Base-by-base conservation (phyloP, 1,140 invertebrate genomes). In the Philopotamus ludificatus region DNA sequence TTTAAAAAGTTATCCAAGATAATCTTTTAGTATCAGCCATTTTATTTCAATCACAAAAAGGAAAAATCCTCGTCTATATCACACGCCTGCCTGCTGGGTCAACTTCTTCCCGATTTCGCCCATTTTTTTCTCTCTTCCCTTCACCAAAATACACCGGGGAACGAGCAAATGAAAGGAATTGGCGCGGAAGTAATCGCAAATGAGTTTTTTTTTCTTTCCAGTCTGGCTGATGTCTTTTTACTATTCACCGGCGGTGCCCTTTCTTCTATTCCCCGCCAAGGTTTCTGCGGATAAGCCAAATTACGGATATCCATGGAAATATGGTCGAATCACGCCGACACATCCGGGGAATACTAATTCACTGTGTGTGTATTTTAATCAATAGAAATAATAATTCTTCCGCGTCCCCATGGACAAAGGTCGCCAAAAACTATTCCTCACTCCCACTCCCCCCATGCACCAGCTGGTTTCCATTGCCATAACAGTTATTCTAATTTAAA, bases 111-210 rank as follows among this genome's bases (percentile, higher is more conserved):
- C 16, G 47, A 2, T 55, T 28, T 28, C 26, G n/a, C 3, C 57
- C 57, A 21, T 39, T 59, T 39, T 34, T 45, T 23, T 44, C 10
- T 16, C 18, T 59, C 18, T 34, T 45, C 16, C 39, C 10, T 16
- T 12, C 4, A 34, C 28, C 15, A 20, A 47, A 16, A 47, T 47
- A 47, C 16, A n/a, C 57, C 57, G 20, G n/a, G 21, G 39, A n/a
- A 21, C 8, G 28, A n/a, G 57, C 57, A 39, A 59, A 59, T 59
- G 44, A 59, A 59, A 44, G 28, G 57, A 59, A 45, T 22, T 41
- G 57, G 57, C 16, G 57, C 57, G 57, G 39, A 45, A 59, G 39
- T 59, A 59, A 59, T 42, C 20, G 20, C 57, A 59, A 59, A 59
- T 59, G 57, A 59, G 57, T 59, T 59, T 59, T 59, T 59, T 59